Evolutionary conservation across 2,888 invertebrate genomes (phyloP).

Genomic region (Saturnia japonica): DNA sequence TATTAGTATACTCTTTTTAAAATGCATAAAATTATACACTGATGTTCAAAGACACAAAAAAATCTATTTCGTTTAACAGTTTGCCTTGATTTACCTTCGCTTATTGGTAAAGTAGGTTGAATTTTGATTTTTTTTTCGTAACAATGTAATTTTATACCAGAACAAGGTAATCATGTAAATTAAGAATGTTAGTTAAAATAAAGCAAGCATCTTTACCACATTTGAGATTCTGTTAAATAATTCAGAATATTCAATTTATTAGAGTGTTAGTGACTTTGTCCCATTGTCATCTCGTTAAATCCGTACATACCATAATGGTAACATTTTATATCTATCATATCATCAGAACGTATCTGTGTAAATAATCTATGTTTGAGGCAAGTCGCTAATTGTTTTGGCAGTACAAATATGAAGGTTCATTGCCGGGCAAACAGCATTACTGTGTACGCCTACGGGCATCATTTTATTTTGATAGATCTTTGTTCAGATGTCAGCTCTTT

Average conservation of each 20-base stretch:
- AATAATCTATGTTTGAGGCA: slow-evolving; percentile 60
- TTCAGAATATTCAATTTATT: slow-evolving; percentile 17
- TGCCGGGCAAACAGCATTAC: slow-evolving; percentile 70
- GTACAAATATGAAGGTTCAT: slow-evolving; percentile 77
- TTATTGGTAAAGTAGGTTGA: slow-evolving; percentile 26
- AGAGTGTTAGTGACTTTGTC: slow-evolving; percentile 22
- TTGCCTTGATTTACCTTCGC: slow-evolving; percentile 16
- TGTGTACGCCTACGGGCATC: slow-evolving; percentile 53
- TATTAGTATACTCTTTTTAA: not conserved
- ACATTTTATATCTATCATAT: slow-evolving; percentile 26
- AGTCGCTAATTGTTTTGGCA: slow-evolving; percentile 75
- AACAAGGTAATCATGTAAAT: slow-evolving; percentile 34
- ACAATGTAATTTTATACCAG: slow-evolving; percentile 29
- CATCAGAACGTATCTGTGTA: slow-evolving; percentile 43
- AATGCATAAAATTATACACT: not conserved
- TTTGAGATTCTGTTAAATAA: slow-evolving; percentile 6
- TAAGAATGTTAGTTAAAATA: slow-evolving; percentile 24
- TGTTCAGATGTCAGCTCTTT: slow-evolving; percentile 11
- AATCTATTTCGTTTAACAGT: not conserved
- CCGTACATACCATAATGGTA: slow-evolving; percentile 25
- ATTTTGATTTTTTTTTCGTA: slow-evolving; percentile 34
- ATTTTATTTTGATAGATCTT: slow-evolving; percentile 30
- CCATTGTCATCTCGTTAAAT: slow-evolving; percentile 21
- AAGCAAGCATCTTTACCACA: not conserved
- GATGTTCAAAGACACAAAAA: not conserved